Conservation (phyloP, 2,888 invertebrate species). For the Pachycephus smyrnensis region DNA sequence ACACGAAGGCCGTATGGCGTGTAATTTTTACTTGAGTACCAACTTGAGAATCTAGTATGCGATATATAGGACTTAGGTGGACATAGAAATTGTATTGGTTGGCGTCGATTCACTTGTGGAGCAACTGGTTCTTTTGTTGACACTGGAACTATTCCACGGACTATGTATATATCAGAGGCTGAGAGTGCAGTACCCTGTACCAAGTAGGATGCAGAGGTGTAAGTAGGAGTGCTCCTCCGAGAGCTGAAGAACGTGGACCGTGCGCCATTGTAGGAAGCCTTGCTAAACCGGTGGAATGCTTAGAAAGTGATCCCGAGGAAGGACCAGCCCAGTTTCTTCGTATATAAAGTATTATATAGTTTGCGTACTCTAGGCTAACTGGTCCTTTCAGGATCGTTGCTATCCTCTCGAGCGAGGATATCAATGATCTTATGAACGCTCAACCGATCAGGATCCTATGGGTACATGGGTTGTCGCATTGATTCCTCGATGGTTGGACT, state of each 20-base stretch:
- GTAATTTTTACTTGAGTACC: conserved; percentile 4
- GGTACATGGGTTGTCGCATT: background rate
- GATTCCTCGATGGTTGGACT: background rate
- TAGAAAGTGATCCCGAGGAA: conserved; percentile 43
- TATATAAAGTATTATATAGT: background rate
- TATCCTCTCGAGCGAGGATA: conserved; percentile 1
- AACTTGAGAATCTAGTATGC: background rate
- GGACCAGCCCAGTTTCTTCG: background rate
- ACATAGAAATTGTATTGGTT: background rate
- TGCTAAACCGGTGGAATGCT: conserved; percentile 45
- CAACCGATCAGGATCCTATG: background rate
- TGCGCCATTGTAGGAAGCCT: conserved; percentile 34
- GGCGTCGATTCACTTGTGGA: background rate
- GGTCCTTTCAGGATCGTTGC: background rate
- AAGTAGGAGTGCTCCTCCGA: conserved; percentile 33
- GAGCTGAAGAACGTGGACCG: background rate
- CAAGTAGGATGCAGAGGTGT: conserved; percentile 4
- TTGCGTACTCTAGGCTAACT: background rate
- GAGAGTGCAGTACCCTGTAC: background rate
- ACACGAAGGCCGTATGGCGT: conserved; percentile 21
- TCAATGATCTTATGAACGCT: background rate
- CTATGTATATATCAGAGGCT: background rate
- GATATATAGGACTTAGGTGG: background rate
- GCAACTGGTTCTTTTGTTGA: background rate
- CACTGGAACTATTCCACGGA: background rate